Conservation (phyloP, 2,888 invertebrate species). For the Timema podura region DNA sequence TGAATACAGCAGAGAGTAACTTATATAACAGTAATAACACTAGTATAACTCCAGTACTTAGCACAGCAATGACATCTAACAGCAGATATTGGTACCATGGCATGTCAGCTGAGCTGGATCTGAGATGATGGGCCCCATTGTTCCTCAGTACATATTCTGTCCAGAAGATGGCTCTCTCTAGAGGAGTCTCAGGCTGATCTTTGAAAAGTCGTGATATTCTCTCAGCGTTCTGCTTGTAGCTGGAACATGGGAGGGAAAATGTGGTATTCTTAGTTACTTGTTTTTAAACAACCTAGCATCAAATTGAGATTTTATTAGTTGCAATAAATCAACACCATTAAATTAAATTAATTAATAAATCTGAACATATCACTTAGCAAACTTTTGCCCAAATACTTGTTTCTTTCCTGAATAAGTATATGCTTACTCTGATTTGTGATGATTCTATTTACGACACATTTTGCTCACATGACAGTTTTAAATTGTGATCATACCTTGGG, state of each 20-base stretch:
- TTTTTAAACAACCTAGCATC: no score
- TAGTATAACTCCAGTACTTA: slow-evolving; percentile 30
- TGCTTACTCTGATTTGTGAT: no score
- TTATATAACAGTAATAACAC: neutral
- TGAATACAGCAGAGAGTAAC: neutral
- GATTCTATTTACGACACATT: no score
- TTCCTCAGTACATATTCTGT: slow-evolving; percentile 81
- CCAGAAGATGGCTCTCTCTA: slow-evolving; percentile 77
- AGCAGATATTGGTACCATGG: slow-evolving; percentile 63
- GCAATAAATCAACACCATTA: no score
- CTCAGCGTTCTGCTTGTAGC: slow-evolving; percentile 62
- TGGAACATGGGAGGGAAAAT: neutral
- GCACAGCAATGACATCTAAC: slow-evolving; percentile 54
- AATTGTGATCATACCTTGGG: no score
- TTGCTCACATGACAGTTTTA: no score
- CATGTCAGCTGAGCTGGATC: slow-evolving; percentile 68
- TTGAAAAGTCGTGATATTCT: slow-evolving; percentile 62
- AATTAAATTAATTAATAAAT: no score
- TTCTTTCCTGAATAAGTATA: no score
- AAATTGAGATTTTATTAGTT: no score
- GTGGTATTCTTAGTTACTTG: no score
- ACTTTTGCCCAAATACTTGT: no score
- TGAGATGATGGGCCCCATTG: slow-evolving; percentile 72
- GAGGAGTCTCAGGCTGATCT: slow-evolving; percentile 71
- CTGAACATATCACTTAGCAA: no score